A percentile compares a stretch with the other conserved stretches of the same genome.
Evolutionary conservation across 2,888 invertebrate species (phyloP).

Genomic region (Allolobophora icterica): DNA sequence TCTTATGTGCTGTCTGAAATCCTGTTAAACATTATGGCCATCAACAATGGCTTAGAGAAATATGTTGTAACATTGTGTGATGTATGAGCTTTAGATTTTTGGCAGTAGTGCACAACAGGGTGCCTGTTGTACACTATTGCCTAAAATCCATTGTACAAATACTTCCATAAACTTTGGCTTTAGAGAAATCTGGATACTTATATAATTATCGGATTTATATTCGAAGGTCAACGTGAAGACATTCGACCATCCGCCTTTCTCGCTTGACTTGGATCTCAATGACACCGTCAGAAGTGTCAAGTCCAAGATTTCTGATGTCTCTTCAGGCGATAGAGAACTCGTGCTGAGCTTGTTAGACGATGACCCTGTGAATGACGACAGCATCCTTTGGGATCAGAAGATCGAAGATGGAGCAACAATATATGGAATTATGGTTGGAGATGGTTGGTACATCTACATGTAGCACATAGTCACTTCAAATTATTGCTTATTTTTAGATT

Average conservation of each 20-base stretch:
- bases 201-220: not conserved
- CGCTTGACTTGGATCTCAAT: conserved; percentile 2
- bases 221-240: not conserved
- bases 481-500: too few relatives aligned
- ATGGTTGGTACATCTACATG: not conserved
- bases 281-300: not conserved
- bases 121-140: too few relatives aligned
- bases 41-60: not conserved
- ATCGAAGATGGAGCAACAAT: not conserved
- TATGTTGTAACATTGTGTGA: not conserved
- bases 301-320: not conserved
- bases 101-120: too few relatives aligned
- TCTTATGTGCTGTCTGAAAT: too few relatives aligned
- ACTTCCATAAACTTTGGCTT: too few relatives aligned
- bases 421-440: not conserved
- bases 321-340: not conserved
- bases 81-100: too few relatives aligned
- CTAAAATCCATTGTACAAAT: too few relatives aligned
- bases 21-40: too few relatives aligned
- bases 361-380: not conserved
- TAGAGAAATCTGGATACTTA: too few relatives aligned
- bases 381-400: conserved; percentile 19
- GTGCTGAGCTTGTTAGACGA: not conserved
- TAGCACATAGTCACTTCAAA: not conserved
- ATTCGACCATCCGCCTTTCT: not conserved